Percentiles rank a stretch among this genome's conserved stretches.
Conservation (phyloP, 2,888 invertebrate genomes). For the Ariolimax columbianus region DNA sequence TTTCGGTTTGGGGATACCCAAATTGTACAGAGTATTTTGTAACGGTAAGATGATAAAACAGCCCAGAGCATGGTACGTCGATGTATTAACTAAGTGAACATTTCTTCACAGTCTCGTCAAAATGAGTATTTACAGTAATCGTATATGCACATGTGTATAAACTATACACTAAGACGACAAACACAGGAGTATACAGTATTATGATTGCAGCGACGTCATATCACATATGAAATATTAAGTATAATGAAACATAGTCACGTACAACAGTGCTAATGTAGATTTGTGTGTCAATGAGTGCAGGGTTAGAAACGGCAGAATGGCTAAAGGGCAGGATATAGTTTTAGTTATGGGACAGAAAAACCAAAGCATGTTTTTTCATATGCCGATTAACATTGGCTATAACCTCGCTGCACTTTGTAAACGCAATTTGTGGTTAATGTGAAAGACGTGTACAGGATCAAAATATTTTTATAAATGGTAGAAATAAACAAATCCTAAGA, state of each 20-base stretch:
- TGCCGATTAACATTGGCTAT: neutral
- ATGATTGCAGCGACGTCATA: neutral
- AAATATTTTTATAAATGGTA: neutral
- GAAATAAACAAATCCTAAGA: slow-evolving; percentile 4
- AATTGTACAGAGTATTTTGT: no score
- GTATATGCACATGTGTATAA: slow-evolving; percentile 4
- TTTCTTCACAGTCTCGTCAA: slow-evolving; percentile 25
- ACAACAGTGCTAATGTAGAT: neutral
- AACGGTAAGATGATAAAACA: no score
- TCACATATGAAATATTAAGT: neutral
- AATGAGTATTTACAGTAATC: slow-evolving; percentile 22
- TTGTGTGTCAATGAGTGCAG: neutral
- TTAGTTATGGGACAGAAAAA: neutral
- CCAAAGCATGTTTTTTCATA: neutral
- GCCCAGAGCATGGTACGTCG: no score
- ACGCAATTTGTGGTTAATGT: neutral
- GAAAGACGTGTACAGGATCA: slow-evolving; percentile 4
- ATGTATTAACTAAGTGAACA: no score
- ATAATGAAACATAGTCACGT: neutral
- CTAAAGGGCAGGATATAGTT: neutral
- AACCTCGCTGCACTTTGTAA: neutral
- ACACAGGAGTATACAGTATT: slow-evolving; percentile 1
- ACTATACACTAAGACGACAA: slow-evolving; percentile 25
- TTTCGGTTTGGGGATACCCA: no score
- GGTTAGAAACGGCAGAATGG: neutral